Percentiles rank a stretch among this genome's conserved stretches.
These are phyloP conservation scores for Herpetotheres cachinnans DNA, from an alignment of 2,113 vertebrate species.

Conservation along the genomic window DNA sequence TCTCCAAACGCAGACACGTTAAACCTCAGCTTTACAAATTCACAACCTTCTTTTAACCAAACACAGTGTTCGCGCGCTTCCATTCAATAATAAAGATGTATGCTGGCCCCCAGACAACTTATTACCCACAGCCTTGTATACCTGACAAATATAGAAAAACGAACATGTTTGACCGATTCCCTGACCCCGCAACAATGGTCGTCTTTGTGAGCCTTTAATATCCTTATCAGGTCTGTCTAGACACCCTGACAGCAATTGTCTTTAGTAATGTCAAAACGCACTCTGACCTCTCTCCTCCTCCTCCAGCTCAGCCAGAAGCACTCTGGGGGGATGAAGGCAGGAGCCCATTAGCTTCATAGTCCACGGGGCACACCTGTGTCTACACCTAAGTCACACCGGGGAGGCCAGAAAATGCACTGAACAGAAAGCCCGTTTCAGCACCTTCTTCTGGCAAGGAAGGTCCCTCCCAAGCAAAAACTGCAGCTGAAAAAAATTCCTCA, in stretches of 20 bases:
- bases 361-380: constrained; percentile 21
- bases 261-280: constrained; percentile 27
- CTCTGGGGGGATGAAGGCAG: not conserved
- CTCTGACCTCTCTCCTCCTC: constrained; percentile 49
- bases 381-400: not conserved
- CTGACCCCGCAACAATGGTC: constrained; percentile 72
- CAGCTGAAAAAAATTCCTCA: not conserved
- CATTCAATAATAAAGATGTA: constrained; percentile 1
- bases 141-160: constrained; percentile 45
- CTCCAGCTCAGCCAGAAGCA: not conserved
- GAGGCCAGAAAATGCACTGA: fast-evolving
- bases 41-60: not conserved
- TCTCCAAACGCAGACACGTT: not conserved
- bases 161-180: constrained; percentile 65
- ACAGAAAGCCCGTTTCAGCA: fast-evolving
- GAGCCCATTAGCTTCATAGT: not conserved
- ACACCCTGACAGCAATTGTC: constrained; percentile 70
- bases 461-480: not conserved
- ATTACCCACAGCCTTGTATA: constrained; percentile 19
- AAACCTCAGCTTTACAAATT: not conserved
- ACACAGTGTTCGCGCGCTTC: not conserved
- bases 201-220: constrained; percentile 73
- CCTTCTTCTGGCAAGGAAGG: not conserved
- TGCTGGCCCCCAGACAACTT: not conserved
- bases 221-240: constrained; percentile 81